Base-by-base conservation (phyloP, 1,140 invertebrate species). In the Habropoda laboriosa region DNA sequence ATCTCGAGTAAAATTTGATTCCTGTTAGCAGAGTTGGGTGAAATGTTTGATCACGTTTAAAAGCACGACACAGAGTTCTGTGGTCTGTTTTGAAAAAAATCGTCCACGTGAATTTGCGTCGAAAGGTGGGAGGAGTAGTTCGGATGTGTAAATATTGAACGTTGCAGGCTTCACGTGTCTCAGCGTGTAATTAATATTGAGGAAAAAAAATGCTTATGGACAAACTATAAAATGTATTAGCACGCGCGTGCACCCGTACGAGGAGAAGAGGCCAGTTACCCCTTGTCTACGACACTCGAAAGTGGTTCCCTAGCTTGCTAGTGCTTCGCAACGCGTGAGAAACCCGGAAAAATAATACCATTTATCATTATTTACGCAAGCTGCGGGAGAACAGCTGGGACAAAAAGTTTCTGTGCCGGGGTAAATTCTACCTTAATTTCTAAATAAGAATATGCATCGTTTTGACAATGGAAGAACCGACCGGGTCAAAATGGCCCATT, bases 291-390 rank as follows among this genome's bases (percentile, higher is more conserved):
- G 30, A n/a, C 55, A 68, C 55, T 72, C 67, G 49, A 79, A 49
- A 82, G 71, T 72, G 55, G 60, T 53, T 68, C 68, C 53, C 57
- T 58, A 16, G 38, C 67, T 68, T 67, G 45, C 73, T 60, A 81
- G 78, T 79, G 49, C 67, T 72, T 80, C 77, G 40, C 67, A 57
- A 57, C 61, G 45, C n/a, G n/a, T n/a, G n/a, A n/a, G n/a, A n/a
- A n/a, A n/a, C n/a, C n/a, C n/a, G 68, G 77, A 77, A 86, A 84
- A 80, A 86, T 85, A 86, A 81, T 74, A 68, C 32, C 45, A 53
- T 86, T 85, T 86, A 85, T 76, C 82, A 61, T 55, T 30, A 35
- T 53, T 64, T 53, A 38, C 30, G 13, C 13, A 30, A 13, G 5
- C 40, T 21, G 16, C 16, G 8, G 18, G 27, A 30, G 51, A 35